phyloP scores from a whole-genome alignment of 2,888 invertebrate species.

The Ophioninae sp. region DNA sequence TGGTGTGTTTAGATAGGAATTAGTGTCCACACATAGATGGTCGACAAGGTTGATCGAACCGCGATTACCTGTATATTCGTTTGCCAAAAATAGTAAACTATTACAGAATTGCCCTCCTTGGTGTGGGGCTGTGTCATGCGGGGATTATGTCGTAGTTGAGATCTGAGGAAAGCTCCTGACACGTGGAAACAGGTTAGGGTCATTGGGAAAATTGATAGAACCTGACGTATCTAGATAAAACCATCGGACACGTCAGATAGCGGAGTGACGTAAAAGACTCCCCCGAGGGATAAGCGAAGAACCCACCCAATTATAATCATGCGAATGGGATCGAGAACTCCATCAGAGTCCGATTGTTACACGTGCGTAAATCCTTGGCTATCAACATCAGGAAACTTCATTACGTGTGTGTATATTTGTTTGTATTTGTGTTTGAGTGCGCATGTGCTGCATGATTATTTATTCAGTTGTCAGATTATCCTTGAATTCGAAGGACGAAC shows the following conservation, averaged over 20 bases:
- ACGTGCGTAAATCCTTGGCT: not conserved
- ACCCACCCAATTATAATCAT: constrained; percentile 11
- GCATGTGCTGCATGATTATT: too few relatives aligned
- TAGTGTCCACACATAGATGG: too few relatives aligned
- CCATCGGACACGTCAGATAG: constrained; percentile 1
- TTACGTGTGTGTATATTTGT: constrained; percentile 31
- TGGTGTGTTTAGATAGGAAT: too few relatives aligned
- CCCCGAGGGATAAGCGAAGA: not conserved
- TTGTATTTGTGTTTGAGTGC: not conserved
- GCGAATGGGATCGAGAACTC: constrained; percentile 5
- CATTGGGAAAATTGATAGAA: constrained; percentile 33
- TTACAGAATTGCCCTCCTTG: constrained; percentile 53
- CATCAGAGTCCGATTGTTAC: not conserved
- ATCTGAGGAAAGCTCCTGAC: not conserved
- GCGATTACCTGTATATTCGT: constrained; percentile 70
- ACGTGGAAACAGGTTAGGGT: constrained; percentile 7
- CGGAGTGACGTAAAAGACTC: constrained; percentile 21
- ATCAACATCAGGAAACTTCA: not conserved
- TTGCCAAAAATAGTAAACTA: constrained; percentile 61
- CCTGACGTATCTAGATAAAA: constrained; percentile 3
- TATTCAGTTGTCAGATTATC: constrained; percentile 30
- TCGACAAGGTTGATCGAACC: constrained; percentile 68
- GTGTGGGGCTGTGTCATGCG: not conserved
- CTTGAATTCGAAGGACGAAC: not conserved
- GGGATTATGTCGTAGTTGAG: not conserved